Evolutionary conservation across 2,888 invertebrate genomes (phyloP), one percentile per base, ranked within the genome.

Genomic region (Dryomyza anilis): DNA sequence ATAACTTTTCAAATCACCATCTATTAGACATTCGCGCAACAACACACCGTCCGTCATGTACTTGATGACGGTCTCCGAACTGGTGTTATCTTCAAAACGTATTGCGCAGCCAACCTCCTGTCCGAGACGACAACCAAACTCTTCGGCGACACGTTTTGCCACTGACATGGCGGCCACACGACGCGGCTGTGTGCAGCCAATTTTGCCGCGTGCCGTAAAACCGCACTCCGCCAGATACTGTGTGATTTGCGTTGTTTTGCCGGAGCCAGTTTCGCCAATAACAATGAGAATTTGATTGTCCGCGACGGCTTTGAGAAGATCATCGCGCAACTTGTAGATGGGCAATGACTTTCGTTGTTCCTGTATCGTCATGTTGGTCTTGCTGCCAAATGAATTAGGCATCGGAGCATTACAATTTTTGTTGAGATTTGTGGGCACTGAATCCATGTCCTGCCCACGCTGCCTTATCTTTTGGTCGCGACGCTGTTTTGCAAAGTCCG

Each of bases 41-140:
- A 99, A 87, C 98, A 99, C 98, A 86, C 99, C 99, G 80, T 99
- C 99, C 74, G 99, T 99, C 98, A 99, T 98, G 92, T 99, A 99
- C 75, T 99, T 99, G 76, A 99, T 98, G 43, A 93, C 89, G 0
- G 99, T 99, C 84, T 99, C 98, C 0, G 94, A 92, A 73, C 96
- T 94, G 14, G 98, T 98, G 77, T 98, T 98, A 83, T 99, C 99
- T 81, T 99, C 99, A 79, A 99, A 99, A 81, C 99, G 96, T 76
- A 99, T 99, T 1, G 98, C 98, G 79, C 99, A 99, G 1, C 99
- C 99, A n/a, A 98, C 95, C 85, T 98, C 97, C 83, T 98, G 96
- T 0, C 99, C 99, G 19, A 99, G 86, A 25, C 97, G 87, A 81
- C 98, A 98, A 63, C 98, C 99, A 84, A 94, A 98, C 85, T 99